Evolutionary conservation across 2,113 vertebrate species (phyloP), one percentile per base, ranked within the genome.

Genomic region (Quiscalus mexicanus): DNA sequence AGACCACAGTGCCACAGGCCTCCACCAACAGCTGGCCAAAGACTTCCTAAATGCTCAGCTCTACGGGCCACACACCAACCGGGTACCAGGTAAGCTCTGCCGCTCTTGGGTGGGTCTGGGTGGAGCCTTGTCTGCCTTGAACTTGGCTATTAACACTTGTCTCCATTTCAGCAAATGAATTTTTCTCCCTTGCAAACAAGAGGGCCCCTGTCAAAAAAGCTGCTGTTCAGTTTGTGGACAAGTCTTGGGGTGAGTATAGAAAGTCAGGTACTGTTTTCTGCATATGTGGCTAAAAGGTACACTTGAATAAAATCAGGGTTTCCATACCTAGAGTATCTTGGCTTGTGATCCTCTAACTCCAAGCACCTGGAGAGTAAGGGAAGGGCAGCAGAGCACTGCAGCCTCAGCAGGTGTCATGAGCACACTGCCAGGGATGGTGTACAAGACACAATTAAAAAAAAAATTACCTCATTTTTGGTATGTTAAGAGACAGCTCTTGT

Each of bases 161-260:
- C 84, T 87, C 68, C 2, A 0, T 96, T 96, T 42, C 97, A 99
- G 99, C 96, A 74, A 99, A 98, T 49, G 97, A 99, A 33, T 97
- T 98, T 96, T 98, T 99, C 59, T 99, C 99, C 13, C 92, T 99
- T 56, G 93, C 98, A 69, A 99, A 98, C 69, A 99, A 99, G 98
- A 99, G 82, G 45, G 96, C 84, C 14, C 52, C 18, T 1, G 93
- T 98, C 30, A 99, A 99, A 97, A 98, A 98, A 62, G 98, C 99
- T 7, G 99, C 99, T 0, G 97, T 98, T 86, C 97, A 98, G 84
- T 99, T 99, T 97, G 96, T 98, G 35, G 98, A 98, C 93, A 97
- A 97, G 44, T 89, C 97, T 45, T 99, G 98, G 99, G 99, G 99
- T 99, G 90, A 97, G 99, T 97, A 69, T 3, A 24, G 20, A 25